phyloP scores from a whole-genome alignment of 2,888 invertebrate species.

The Capitulum mitella region DNA sequence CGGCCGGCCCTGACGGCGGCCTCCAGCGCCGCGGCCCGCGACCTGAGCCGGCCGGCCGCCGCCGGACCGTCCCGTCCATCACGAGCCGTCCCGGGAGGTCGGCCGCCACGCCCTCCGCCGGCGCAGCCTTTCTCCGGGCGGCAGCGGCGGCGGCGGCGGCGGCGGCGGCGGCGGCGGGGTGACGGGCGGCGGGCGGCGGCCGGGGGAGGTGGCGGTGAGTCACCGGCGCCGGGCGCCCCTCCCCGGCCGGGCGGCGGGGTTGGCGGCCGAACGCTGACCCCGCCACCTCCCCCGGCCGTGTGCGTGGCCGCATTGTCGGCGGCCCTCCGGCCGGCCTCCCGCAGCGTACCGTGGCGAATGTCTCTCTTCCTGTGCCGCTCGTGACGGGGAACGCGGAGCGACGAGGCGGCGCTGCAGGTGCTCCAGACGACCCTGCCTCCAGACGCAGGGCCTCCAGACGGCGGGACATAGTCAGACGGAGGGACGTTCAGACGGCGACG shows the following conservation, averaged over 20 bases:
- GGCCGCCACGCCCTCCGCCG: no score
- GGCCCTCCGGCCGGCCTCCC: background rate
- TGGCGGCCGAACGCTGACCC: background rate
- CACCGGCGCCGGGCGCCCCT: background rate
- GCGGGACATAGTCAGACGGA: no score
- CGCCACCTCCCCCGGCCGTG: background rate
- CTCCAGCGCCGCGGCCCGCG: no score
- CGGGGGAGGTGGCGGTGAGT: background rate
- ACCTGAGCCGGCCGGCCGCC: no score
- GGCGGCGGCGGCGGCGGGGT: background rate
- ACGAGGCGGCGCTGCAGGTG: background rate
- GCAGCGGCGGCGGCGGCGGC: background rate
- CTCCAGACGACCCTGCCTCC: no score
- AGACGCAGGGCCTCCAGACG: no score
- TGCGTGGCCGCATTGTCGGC: conserved; percentile 11
- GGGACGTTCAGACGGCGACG: no score
- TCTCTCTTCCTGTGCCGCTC: background rate
- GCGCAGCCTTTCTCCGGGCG: background rate
- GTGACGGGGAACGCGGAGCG: background rate
- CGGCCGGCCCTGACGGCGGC: no score
- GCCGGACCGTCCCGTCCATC: no score
- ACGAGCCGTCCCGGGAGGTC: no score
- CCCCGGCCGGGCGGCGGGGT: background rate
- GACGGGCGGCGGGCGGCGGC: background rate
- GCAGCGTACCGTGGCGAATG: background rate